A percentile compares a stretch with the other conserved stretches of the same genome.
Conservation (phyloP, 2,888 invertebrate genomes). For the Drosophila pullipes region DNA sequence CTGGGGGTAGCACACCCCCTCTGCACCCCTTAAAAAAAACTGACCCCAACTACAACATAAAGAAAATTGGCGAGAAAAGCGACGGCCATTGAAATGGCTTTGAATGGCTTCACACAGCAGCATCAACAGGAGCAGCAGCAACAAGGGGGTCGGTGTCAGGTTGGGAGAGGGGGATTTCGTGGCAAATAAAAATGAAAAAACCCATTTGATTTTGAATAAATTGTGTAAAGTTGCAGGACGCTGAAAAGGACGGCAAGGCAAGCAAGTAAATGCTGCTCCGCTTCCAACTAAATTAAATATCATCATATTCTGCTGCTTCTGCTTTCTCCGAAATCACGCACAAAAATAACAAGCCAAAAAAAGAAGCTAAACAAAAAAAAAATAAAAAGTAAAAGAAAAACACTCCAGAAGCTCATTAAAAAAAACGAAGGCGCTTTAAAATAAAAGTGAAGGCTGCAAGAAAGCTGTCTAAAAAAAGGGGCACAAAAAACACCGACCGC, state of each 20-base stretch:
- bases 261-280: background rate
- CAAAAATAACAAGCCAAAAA: constrained; percentile 63
- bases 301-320: constrained; percentile 20
- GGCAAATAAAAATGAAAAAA: constrained; percentile 55
- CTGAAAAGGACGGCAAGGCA: constrained; percentile 26
- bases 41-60: constrained; percentile 65
- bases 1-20: no score
- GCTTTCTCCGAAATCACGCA: constrained; percentile 62
- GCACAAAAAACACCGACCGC: constrained; percentile 9
- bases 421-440: constrained; percentile 47
- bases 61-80: constrained; percentile 82
- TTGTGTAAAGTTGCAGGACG: constrained; percentile 72
- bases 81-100: constrained; percentile 76
- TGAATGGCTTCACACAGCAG: constrained; percentile 63
- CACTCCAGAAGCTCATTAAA: constrained; percentile 68
- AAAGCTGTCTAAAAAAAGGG: constrained; percentile 2
- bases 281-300: constrained; percentile 69
- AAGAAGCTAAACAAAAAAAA: constrained; percentile 53
- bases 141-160: constrained; percentile 7
- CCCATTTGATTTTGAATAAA: constrained; percentile 82
- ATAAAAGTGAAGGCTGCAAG: constrained; percentile 30
- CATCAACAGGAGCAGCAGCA: constrained; percentile 1
- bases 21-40: constrained; percentile 15
- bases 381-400: constrained; percentile 23
- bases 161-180: constrained; percentile 5